These are phyloP conservation scores for Drosophila guanche DNA, from an alignment of 1,140 invertebrate species.

Conservation along the genomic window DNA sequence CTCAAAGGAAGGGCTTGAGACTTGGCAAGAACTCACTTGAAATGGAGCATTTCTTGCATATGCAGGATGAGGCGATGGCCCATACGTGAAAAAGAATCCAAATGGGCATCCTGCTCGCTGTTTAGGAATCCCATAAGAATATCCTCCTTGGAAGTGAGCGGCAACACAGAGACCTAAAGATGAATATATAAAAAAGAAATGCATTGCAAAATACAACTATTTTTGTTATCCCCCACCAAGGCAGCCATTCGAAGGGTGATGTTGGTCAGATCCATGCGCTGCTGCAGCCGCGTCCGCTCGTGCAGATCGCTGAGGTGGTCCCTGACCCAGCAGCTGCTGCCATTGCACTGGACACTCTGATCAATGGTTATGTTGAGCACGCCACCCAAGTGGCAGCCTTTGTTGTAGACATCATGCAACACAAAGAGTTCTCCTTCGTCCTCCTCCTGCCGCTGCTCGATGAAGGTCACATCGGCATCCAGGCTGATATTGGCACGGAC, in stretches of 20 bases:
- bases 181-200: not conserved
- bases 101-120: constrained; percentile 38
- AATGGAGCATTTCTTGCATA: constrained; percentile 56
- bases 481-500: constrained; percentile 60
- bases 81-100: constrained; percentile 62
- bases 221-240: constrained; percentile 42
- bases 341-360: constrained; percentile 59
- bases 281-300: constrained; percentile 46
- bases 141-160: constrained; percentile 38
- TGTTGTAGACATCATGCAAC: constrained; percentile 76
- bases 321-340: constrained; percentile 29
- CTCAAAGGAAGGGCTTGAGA: not conserved
- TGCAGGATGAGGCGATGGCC: constrained; percentile 52
- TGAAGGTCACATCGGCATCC: constrained; percentile 65
- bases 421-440: constrained; percentile 19
- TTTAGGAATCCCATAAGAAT: constrained; percentile 42
- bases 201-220: not conserved
- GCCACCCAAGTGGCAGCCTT: constrained; percentile 70
- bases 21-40: constrained; percentile 49
- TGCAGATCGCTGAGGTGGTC: constrained; percentile 63
- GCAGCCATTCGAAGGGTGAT: constrained; percentile 65
- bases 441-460: constrained; percentile 6
- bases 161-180: constrained; percentile 43
- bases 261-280: constrained; percentile 58
- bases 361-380: constrained; percentile 70